Evolutionary conservation across 1,140 invertebrate species (phyloP).

Genomic region (Sesamia nonagrioides): DNA sequence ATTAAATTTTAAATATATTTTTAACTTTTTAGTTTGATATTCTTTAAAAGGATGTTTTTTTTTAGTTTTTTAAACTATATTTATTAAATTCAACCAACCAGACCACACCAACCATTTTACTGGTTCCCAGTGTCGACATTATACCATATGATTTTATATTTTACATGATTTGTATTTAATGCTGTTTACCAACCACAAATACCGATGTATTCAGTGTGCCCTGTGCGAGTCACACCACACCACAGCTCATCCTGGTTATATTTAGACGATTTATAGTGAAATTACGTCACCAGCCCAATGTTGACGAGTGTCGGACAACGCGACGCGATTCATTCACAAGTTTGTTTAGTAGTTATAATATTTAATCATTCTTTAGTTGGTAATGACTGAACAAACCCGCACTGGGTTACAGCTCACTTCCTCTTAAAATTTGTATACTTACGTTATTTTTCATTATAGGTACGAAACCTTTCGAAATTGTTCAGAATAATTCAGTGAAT

Average conservation of each 20-base stretch:
- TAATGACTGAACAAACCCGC: not conserved
- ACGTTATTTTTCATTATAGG: too few relatives aligned
- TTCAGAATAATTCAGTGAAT: too few relatives aligned
- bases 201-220: not conserved
- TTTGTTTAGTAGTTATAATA: not conserved
- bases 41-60: too few relatives aligned
- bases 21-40: too few relatives aligned
- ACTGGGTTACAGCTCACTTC: too few relatives aligned
- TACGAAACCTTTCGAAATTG: too few relatives aligned
- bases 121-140: too few relatives aligned
- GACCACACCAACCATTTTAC: too few relatives aligned
- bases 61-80: too few relatives aligned
- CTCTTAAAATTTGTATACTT: too few relatives aligned
- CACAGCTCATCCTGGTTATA: constrained; percentile 26
- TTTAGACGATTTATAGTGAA: constrained; percentile 36
- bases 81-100: too few relatives aligned
- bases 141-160: not conserved
- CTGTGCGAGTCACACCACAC: not conserved
- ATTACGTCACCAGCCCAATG: constrained; percentile 11
- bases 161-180: not conserved
- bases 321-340: constrained; percentile 8
- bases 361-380: not conserved
- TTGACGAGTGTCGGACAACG: not conserved
- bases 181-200: not conserved
- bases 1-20: too few relatives aligned